phyloP scores from a whole-genome alignment of 2,888 invertebrate species.

The Pyrrhia umbra region DNA sequence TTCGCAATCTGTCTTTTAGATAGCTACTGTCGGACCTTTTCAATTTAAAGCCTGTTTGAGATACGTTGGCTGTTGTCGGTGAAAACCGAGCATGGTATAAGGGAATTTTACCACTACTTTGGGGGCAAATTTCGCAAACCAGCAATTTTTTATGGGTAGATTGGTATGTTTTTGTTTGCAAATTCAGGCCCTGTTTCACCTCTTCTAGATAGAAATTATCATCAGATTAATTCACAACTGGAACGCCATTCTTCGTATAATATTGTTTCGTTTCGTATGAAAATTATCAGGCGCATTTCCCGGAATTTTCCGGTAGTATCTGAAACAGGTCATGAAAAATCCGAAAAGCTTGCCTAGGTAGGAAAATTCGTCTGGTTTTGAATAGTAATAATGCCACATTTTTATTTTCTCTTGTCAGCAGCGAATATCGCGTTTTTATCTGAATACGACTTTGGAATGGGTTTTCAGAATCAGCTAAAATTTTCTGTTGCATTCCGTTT shows the following conservation, averaged over 20 bases:
- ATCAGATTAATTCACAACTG: too few species aligned
- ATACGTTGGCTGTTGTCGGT: too few species aligned
- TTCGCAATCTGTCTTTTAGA: constrained; percentile 14
- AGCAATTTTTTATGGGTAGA: too few species aligned
- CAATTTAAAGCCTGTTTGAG: constrained; percentile 8
- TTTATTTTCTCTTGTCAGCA: background rate
- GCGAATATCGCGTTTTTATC: background rate
- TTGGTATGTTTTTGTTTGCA: too few species aligned
- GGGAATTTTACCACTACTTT: too few species aligned
- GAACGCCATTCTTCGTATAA: too few species aligned
- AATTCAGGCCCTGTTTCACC: too few species aligned
- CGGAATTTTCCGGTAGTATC: background rate
- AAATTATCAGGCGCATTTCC: background rate
- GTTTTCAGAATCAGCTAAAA: constrained; percentile 6
- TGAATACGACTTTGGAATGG: background rate
- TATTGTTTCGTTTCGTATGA: too few species aligned
- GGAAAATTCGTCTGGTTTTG: background rate
- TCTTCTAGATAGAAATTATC: too few species aligned
- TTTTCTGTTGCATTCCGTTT: background rate
- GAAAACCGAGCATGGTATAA: too few species aligned
- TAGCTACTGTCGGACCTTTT: constrained; percentile 12
- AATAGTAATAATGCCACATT: background rate
- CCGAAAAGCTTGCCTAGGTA: background rate
- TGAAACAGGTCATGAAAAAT: background rate
- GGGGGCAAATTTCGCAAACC: too few species aligned